Conservation (phyloP, 2,113 vertebrate species). For the Silurus asotus region DNA sequence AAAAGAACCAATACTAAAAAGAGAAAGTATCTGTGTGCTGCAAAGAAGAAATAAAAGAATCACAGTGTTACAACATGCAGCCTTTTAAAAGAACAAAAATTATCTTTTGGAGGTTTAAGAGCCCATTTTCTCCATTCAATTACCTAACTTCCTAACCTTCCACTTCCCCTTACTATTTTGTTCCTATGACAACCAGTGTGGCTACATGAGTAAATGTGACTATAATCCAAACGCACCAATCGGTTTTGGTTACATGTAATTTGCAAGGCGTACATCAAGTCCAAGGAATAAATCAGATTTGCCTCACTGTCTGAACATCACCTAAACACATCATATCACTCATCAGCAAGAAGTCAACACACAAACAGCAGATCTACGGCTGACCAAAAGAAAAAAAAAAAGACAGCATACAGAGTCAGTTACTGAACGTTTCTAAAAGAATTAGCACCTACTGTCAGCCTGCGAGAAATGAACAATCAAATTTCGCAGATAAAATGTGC, state of each 20-base stretch:
- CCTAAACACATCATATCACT: neutral
- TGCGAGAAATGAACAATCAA: neutral
- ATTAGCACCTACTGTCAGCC: neutral
- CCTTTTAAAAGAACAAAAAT: neutral
- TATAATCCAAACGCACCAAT: slow-evolving; percentile 15
- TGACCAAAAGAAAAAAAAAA: neutral
- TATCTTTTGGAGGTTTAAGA: neutral
- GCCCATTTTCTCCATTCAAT: neutral
- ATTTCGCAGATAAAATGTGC: neutral
- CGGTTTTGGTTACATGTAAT: slow-evolving; percentile 3
- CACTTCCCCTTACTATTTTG: neutral
- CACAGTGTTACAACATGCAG: neutral
- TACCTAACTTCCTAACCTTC: neutral
- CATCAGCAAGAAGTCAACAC: neutral
- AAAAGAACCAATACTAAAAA: neutral
- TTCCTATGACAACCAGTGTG: neutral
- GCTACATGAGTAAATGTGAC: neutral
- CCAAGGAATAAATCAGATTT: slow-evolving; percentile 2
- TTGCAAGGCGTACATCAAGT: neutral
- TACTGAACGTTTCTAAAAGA: neutral
- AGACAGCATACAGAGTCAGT: no score
- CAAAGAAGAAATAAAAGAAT: neutral
- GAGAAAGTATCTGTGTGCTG: neutral
- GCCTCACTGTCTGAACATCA: neutral
- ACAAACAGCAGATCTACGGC: neutral